Evolutionary conservation across 2,888 invertebrate genomes (phyloP).

Genomic region (Hemistola chrysoprasaria): DNA sequence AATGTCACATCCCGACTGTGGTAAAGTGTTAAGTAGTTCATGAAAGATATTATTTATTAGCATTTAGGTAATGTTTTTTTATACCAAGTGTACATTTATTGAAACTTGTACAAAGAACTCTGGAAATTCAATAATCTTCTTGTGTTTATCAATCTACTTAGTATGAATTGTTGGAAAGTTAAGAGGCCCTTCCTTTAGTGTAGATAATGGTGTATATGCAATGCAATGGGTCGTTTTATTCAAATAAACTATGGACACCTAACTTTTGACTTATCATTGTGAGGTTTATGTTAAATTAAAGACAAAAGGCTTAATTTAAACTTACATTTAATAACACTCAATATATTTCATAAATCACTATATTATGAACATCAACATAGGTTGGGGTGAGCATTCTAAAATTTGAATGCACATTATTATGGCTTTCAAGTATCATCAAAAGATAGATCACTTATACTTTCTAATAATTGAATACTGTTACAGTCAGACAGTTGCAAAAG

Average conservation of each 20-base stretch:
- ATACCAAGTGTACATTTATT: conserved; percentile 53
- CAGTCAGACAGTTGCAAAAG: conserved; percentile 32
- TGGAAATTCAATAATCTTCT: conserved; percentile 40
- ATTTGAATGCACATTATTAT: conserved; percentile 48
- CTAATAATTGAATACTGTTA: conserved; percentile 55
- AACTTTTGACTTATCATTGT: conserved; percentile 19
- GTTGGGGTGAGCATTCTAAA: conserved; percentile 50
- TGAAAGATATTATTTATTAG: conserved; percentile 56
- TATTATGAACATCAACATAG: conserved; percentile 48
- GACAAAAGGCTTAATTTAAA: conserved; percentile 6
- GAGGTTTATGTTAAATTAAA: not conserved
- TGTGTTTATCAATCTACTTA: conserved; percentile 43
- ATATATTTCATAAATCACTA: conserved; percentile 71
- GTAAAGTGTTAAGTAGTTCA: conserved; percentile 51
- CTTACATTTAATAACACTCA: conserved; percentile 60
- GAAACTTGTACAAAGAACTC: conserved; percentile 61
- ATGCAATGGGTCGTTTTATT: conserved; percentile 62
- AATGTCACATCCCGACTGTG: conserved; percentile 45
- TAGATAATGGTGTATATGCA: conserved; percentile 45
- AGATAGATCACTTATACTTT: conserved; percentile 39
- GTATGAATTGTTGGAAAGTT: conserved; percentile 61
- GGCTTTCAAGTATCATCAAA: conserved; percentile 33
- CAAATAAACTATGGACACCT: conserved; percentile 60
- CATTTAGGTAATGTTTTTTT: conserved; percentile 69
- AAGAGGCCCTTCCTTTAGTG: conserved; percentile 47